phyloP scores from a whole-genome alignment of 2,797 vertebrate genomes.

The Thripadectes ignobilis region DNA sequence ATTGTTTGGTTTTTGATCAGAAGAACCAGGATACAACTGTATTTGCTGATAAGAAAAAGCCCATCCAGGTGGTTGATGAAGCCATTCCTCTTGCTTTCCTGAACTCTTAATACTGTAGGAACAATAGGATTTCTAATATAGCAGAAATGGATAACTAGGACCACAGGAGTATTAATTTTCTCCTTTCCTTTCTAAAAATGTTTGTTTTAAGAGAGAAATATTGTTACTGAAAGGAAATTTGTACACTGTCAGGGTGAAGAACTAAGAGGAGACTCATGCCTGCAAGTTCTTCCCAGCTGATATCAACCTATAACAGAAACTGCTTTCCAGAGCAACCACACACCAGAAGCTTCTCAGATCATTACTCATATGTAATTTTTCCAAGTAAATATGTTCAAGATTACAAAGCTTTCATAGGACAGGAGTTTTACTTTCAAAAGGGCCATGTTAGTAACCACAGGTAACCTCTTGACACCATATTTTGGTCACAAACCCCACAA shows the following conservation, averaged over 20 bases:
- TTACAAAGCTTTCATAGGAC: neutral
- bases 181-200: neutral
- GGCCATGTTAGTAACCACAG: neutral
- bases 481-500: neutral
- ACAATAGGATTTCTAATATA: accelerated
- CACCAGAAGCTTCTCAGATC: neutral
- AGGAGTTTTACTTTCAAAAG: neutral
- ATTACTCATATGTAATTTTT: neutral
- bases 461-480: too few relatives aligned
- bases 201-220: neutral
- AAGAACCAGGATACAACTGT: neutral
- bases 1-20: neutral
- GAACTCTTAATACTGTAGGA: neutral
- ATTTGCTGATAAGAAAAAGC: neutral
- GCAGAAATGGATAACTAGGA: neutral
- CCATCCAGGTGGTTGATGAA: neutral
- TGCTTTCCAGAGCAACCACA: neutral
- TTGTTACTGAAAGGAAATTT: neutral
- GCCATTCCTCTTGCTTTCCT: neutral
- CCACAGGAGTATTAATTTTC: neutral
- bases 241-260: neutral
- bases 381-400: neutral
- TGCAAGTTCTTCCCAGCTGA: neutral
- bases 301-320: neutral
- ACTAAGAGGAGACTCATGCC: neutral